Evolutionary conservation across 2,888 invertebrate genomes (phyloP), one percentile per base, ranked within the genome.

Genomic region (Eustalomyia histrio): DNA sequence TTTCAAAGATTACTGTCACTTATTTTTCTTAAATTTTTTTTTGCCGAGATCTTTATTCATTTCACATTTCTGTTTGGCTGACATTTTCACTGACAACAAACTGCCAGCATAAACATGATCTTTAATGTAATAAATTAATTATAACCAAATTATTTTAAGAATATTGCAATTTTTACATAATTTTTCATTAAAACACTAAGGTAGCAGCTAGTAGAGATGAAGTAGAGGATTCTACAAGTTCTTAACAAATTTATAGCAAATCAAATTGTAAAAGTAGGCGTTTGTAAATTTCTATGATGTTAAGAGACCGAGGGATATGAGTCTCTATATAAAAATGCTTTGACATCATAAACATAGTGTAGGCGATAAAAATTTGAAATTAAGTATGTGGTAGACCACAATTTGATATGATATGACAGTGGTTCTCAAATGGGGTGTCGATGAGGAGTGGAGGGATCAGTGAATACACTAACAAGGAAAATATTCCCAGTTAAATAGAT

Each of bases 51-150:
- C 64, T 65, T 65, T 43, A 57, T 16, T 29, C 69, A 33, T 69
- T 71, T 71, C 52, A 55, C 69, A 18, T 69, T 71, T 61, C 52
- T 52, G 43, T 69, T 63, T 67, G 47, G 35, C 60, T 67, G 81
- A 81, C 76, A 71, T 61, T 67, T 63, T 9, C 61, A 74, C 76
- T 78, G 81, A 78, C 81, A 81, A 67, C 57, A 43, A 65, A 71
- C 65, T 71, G 81, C 74, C 81, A 81, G 21, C 71, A 12, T 55
- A 43, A 75, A 78, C 78, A 81, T 52, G 52, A 74, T 58, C 67
- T 43, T 75, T 67, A 75, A 78, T 78, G 74, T 67, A 71, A 81
- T 78, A 81, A 78, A 78, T 78, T 78, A 81, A 81, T 81, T 81
- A 81, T 74, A 72, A 63, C 65, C 52, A 71, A 78, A 78, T 75